Conservation (phyloP, 2,797 vertebrate genomes). For the Naso thynnoides region DNA sequence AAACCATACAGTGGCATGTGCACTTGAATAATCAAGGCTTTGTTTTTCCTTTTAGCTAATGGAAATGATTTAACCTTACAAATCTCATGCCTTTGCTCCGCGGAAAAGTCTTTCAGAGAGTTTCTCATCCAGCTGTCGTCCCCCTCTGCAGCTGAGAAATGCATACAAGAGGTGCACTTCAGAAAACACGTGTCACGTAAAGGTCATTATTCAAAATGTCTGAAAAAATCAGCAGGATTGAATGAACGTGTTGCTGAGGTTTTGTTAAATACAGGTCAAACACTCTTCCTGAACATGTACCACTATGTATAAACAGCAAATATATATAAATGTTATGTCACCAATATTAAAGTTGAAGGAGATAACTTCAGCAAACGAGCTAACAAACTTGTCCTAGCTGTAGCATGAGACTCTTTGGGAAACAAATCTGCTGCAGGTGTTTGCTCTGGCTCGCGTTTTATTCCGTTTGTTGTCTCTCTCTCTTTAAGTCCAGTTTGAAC, state of each 20-base stretch:
- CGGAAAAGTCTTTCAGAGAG: slow-evolving; percentile 6
- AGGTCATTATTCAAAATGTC: neutral
- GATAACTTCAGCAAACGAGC: too few species aligned
- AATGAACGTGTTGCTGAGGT: neutral
- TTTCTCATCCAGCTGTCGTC: neutral
- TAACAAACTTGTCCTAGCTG: too few species aligned
- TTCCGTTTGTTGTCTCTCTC: too few species aligned
- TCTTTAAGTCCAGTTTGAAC: too few species aligned
- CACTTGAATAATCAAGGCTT: slow-evolving; percentile 69
- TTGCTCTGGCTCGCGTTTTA: too few species aligned
- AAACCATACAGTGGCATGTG: neutral
- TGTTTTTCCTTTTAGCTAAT: slow-evolving; percentile 78
- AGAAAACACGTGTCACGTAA: neutral
- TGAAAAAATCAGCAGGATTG: too few species aligned
- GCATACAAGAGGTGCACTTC: neutral
- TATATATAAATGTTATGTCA: too few species aligned
- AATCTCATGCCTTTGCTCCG: slow-evolving; percentile 54
- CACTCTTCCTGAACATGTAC: neutral
- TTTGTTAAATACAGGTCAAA: neutral
- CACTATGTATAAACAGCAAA: too few species aligned
- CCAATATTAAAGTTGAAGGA: too few species aligned
- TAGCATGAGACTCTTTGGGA: too few species aligned
- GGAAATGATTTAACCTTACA: slow-evolving; percentile 76
- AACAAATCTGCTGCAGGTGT: too few species aligned
- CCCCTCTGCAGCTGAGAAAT: neutral